Evolutionary conservation across 2,888 invertebrate species (phyloP), one percentile per base, ranked within the genome.

Genomic region (Oeneis ivallda): DNA sequence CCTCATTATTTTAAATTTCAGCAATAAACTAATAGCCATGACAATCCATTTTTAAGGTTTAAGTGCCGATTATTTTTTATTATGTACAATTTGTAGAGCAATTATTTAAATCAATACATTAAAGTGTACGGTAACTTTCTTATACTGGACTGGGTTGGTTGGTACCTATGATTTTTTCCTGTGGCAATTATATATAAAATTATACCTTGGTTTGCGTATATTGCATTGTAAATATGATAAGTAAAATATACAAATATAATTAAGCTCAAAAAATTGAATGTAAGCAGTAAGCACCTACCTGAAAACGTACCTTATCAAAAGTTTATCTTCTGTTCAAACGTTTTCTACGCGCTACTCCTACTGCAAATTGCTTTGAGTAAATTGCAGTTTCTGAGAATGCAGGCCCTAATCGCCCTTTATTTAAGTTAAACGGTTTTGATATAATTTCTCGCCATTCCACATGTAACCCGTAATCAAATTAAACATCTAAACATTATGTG

Each of bases 401-500:
- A 70, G 69, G 69, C 73, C 70, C 74, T 79, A 80, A 84, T 83
- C 79, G 78, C 72, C 79, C 75, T 78, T 81, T 84, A 83, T 85
- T 87, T 82, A 79, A 80, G 81, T 79, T 88, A 87, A 89, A 83
- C 85, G 86, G 74, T 89, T 88, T 85, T 80, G 77, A 80, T 84
- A 84, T 88, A 85, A 90, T 85, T 87, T 79, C 81, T 81, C 74
- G 77, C 79, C 80, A 79, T 77, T 76, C 78, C 72, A 70, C 75
- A 70, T 71, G 71, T 70, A 86, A 85, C 87, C 88, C 75, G 77
- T 87, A 82, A 91, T 91, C 86, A 89, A 83, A 85, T 81, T 85
- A 87, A 89, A 89, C 84, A 84, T 86, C 82, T 82, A 81, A 82
- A 81, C 83, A 86, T 89, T 89, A 89, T 84, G 83, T 84, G 82